phyloP scores from a whole-genome alignment of 2,888 invertebrate species.

The Endotricha flammealis region DNA sequence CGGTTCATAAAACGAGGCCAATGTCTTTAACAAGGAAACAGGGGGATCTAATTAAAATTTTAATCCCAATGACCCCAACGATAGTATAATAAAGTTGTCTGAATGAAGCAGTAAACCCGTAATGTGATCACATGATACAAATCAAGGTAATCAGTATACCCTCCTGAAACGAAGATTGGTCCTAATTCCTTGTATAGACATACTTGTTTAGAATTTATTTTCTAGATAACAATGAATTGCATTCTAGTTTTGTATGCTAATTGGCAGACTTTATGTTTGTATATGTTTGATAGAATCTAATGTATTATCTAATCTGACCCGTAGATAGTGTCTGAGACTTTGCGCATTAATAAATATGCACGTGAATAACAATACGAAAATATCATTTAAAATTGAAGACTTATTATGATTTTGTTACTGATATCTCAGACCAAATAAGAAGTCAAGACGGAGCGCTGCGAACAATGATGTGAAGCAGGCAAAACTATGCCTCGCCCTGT shows the following conservation, averaged over 20 bases:
- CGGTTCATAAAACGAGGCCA: conserved; percentile 47
- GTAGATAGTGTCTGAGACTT: too few relatives aligned
- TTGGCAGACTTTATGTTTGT: conserved; percentile 4
- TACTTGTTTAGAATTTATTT: conserved; percentile 3
- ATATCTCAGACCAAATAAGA: too few relatives aligned
- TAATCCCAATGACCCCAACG: conserved; percentile 47
- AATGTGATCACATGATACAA: conserved; percentile 32
- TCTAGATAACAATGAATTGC: conserved; percentile 4
- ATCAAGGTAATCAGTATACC: conserved; percentile 21
- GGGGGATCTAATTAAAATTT: conserved; percentile 61
- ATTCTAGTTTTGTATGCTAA: conserved; percentile 1
- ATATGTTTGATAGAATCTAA: too few relatives aligned
- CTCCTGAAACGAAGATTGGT: conserved; percentile 13
- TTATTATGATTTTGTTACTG: too few relatives aligned
- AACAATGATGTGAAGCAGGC: too few relatives aligned
- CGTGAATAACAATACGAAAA: too few relatives aligned
- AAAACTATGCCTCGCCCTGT: too few relatives aligned
- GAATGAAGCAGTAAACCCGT: conserved; percentile 40
- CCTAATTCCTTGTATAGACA: conserved; percentile 7
- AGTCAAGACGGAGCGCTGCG: too few relatives aligned
- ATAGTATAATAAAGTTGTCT: conserved; percentile 52
- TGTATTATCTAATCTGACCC: too few relatives aligned
- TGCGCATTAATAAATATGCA: too few relatives aligned
- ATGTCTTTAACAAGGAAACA: conserved; percentile 57
- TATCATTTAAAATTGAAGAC: too few relatives aligned